Evolutionary conservation across 2,797 vertebrate genomes (phyloP).

Genomic region (Intellagama lesueurii): DNA sequence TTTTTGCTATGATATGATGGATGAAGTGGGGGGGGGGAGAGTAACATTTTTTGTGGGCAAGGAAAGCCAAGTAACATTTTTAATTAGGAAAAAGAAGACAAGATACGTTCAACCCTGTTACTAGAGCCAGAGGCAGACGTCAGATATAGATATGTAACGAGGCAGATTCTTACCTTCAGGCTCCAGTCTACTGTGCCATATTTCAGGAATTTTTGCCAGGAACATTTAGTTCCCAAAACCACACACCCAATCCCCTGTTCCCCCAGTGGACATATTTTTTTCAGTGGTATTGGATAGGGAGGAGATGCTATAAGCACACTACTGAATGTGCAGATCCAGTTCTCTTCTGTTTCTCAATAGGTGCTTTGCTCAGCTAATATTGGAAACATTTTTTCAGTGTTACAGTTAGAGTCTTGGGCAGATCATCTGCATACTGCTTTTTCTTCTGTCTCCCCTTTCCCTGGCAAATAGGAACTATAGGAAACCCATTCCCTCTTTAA

Average conservation of each 20-base stretch:
- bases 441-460: background rate
- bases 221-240: background rate
- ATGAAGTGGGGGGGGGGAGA: background rate
- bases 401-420: no score
- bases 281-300: background rate
- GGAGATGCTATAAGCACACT: background rate
- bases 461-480: background rate
- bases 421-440: background rate
- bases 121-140: background rate
- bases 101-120: background rate
- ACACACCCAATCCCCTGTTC: background rate
- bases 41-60: background rate
- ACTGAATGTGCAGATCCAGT: background rate
- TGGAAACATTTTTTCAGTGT: no score
- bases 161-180: background rate
- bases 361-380: background rate
- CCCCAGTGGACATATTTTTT: background rate
- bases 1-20: background rate
- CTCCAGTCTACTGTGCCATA: background rate
- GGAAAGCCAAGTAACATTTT: background rate
- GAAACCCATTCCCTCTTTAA: background rate
- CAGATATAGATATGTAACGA: background rate
- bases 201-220: background rate
- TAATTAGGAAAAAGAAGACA: constrained; percentile 4
- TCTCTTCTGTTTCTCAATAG: background rate